Conservation (phyloP, 2,113 vertebrate genomes). For the Gulo gulo region DNA sequence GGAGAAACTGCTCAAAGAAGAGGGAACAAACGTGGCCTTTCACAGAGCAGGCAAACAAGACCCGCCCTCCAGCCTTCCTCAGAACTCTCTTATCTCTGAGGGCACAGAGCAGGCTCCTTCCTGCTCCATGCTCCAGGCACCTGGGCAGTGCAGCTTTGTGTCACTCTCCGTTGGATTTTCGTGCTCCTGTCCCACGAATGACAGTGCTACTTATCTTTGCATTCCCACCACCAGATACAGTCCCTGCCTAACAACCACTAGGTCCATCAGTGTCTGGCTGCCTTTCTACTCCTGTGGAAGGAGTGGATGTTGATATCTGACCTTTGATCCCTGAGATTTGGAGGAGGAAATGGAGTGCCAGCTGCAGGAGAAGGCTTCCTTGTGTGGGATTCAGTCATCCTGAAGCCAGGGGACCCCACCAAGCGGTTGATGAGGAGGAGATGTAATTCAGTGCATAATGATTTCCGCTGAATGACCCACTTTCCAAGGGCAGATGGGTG, state of each 20-base stretch:
- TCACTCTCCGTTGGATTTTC: not conserved
- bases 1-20: not conserved
- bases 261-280: not conserved
- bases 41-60: not conserved
- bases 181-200: not conserved
- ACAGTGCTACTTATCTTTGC: not conserved
- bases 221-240: not conserved
- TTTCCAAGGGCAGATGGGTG: not conserved
- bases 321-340: not conserved
- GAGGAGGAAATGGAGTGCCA: not conserved
- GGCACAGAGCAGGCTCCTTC: fast-evolving
- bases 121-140: not conserved
- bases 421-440: not conserved
- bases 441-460: not conserved
- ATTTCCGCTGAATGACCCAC: not conserved
- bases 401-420: not conserved
- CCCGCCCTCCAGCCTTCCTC: not conserved
- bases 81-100: not conserved
- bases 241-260: not conserved
- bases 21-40: not conserved
- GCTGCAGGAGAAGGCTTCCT: not conserved
- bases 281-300: not conserved
- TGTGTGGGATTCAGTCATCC: not conserved
- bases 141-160: not conserved
- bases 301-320: not conserved